Base-by-base conservation (phyloP, 1,140 invertebrate genomes). In the Drosophila nannoptera region DNA sequence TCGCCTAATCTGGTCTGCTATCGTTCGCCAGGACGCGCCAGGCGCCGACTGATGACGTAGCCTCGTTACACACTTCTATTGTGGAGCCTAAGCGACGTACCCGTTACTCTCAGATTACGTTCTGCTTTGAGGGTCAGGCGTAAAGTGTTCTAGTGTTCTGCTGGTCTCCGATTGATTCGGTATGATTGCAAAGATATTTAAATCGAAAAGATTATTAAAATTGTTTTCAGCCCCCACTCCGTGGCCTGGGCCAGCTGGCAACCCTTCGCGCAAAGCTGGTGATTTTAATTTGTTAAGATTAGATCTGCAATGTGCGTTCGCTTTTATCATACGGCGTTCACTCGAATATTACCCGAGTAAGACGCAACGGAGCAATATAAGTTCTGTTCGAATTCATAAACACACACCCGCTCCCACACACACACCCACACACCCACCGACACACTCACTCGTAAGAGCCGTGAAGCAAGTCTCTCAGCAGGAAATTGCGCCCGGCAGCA, bases 241-340 rank as follows among this genome's bases (percentile, higher is more conserved):
- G 4, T 35, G 33, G 12, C 7, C 3, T 50, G 14, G 8, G 42
- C 8, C 16, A 38, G 12, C 12, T 31, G 35, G 35, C 40, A 71
- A 36, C 42, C 50, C 16, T 46, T 62, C 59, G 65, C 43, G 22
- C 36, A 8, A 35, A 35, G 33, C 31, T 36, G 50, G 43, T 50
- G 45, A 73, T 75, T 78, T 78, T 74, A 80, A 84, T 84, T 73
- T 76, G 52, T 69, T n/a, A 12, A 69, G 77, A 81, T 81, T 81
- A 73, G 31, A 78, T 78, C 76, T 43, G 12, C 60, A 36, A 54
- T 65, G 45, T 56, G 42, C 36, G 22, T 49, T 35, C 36, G 45
- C 32, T 46, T 46, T 49, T 42, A 55, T 56, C 54, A 45, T 31
- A 7, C 14, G 45, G n/a, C 35, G 35, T 38, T 59, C 12, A 46